Evolutionary conservation across 1,140 invertebrate genomes (phyloP).

Genomic region (Cydia pomonella): DNA sequence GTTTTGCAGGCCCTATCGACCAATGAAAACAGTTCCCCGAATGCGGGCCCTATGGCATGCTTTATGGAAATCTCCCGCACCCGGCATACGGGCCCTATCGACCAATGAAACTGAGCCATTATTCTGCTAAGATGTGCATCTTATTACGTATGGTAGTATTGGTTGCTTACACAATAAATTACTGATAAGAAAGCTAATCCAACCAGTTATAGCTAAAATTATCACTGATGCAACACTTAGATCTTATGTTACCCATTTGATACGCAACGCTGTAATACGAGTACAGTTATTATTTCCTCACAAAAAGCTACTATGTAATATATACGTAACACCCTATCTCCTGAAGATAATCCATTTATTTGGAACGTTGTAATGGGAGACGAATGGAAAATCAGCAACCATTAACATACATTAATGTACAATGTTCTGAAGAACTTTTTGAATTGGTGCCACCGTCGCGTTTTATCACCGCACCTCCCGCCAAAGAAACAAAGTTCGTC

Average conservation of each 20-base stretch:
- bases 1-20: too few species aligned
- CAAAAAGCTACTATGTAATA: constrained; percentile 22
- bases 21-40: too few species aligned
- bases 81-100: too few species aligned
- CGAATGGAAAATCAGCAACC: too few species aligned
- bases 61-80: too few species aligned
- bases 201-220: neutral
- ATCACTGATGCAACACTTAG: neutral
- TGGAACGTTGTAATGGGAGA: neutral
- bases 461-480: too few species aligned
- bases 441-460: too few species aligned
- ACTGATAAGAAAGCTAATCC: constrained; percentile 2
- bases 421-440: too few species aligned
- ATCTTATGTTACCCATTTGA: neutral
- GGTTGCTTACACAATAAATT: constrained; percentile 10
- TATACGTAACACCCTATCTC: constrained; percentile 21
- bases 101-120: too few species aligned
- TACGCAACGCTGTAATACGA: constrained; percentile 16
- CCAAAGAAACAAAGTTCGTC: too few species aligned
- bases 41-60: too few species aligned
- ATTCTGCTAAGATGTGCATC: neutral
- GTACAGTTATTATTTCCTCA: constrained; percentile 2
- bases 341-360: constrained; percentile 27
- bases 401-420: too few species aligned
- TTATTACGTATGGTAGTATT: neutral